Evolutionary conservation across 2,797 vertebrate species (phyloP), one percentile per base, ranked within the genome.

Genomic region (Tinamus major): DNA sequence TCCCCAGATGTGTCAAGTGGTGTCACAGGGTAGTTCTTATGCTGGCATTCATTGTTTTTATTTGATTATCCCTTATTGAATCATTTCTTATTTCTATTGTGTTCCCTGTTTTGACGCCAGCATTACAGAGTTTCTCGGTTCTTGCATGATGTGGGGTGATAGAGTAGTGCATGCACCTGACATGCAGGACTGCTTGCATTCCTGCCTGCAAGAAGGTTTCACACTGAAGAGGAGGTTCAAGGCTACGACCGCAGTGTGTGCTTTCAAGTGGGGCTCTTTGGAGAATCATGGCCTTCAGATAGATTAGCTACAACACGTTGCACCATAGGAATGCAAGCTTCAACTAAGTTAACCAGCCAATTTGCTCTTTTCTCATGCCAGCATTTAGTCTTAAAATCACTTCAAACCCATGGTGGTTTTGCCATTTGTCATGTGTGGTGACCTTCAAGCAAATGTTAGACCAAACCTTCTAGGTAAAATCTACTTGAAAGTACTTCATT

Each of bases 101-200:
- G 71, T 87, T 58, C 27, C n/a, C 4, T 42, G 2, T 56, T 77
- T 62, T 2, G 8, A 87, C 31, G 18, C 10, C 65, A 42, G 12
- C 1, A 51, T 82, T 63, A 48, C 9, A 61, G 2, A 58, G 15
- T 87, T 63, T 80, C 72, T 71, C 68, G 37, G 56, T 56, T 89
- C 41, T 69, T 80, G 72, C 87, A 29, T 1, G 6, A 31, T 46
- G 18, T 29, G 63, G 42, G 33, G 19, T 85, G 82, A 67, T 35
- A 56, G 24, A 56, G 12, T 63, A 6, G 29, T 11, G 15, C 8
- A 85, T 87, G 15, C 6, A 87, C 87, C 48, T 89, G 61, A 37
- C 74, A 9, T 48, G n/a, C 77, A 29, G 39, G n/a, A 29, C 91
- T 83, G 53, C 20, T 71, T 90, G 85, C 79, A 91, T 59, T 44